phyloP scores from a whole-genome alignment of 37 sponge, comb jelly and placozoan genomes.

The Tethya wilhelma region DNA sequence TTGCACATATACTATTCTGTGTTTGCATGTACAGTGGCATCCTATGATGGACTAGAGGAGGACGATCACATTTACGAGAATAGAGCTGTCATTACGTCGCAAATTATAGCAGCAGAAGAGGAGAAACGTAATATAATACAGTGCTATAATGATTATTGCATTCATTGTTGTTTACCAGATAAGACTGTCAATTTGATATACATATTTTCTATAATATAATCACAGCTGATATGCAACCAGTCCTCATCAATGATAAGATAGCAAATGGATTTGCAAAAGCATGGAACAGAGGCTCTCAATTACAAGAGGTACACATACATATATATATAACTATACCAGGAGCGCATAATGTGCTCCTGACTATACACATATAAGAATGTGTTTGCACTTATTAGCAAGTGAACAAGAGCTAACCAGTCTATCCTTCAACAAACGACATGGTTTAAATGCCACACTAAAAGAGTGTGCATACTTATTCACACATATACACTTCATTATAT shows the following conservation, averaged over 20 bases:
- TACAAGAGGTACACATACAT: slow-evolving; percentile 5
- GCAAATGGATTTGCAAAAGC: background rate
- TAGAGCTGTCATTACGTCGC: background rate
- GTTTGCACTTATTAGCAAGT: too few species aligned
- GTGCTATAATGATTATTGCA: too few species aligned
- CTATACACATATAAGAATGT: too few species aligned
- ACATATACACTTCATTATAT: too few species aligned
- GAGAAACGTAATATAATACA: too few species aligned
- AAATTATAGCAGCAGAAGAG: background rate
- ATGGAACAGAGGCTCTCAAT: background rate
- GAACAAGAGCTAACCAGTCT: too few species aligned
- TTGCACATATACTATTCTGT: background rate
- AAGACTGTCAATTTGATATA: background rate
- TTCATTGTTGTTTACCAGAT: background rate
- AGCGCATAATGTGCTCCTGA: too few species aligned
- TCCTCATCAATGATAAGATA: background rate
- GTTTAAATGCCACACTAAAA: too few species aligned
- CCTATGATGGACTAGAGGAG: background rate
- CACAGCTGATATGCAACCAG: background rate
- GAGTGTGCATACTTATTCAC: too few species aligned
- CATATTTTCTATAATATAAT: too few species aligned
- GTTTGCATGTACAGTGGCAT: background rate
- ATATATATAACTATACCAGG: too few species aligned
- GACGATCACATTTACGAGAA: background rate
- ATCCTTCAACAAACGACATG: too few species aligned